Percentiles rank a stretch among this genome's conserved stretches.
These are phyloP conservation scores for Siderastrea siderea DNA, from an alignment of 92 coral and sea anemone genomes.

Conservation along the genomic window DNA sequence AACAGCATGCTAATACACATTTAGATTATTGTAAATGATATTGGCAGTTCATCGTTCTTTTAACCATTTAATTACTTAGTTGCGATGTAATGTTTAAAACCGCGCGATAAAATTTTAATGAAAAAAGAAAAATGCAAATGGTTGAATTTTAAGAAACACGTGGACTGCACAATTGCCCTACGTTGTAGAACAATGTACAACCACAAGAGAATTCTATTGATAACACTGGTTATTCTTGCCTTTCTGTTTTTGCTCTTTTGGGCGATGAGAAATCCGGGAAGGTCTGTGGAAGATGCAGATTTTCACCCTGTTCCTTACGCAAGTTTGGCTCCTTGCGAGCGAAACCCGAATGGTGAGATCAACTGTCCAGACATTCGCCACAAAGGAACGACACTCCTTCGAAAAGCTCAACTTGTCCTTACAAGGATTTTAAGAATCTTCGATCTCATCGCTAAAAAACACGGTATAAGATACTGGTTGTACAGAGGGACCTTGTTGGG, in stretches of 20 bases:
- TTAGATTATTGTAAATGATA: too few species aligned
- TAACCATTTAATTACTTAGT: too few species aligned
- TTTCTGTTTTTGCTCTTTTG: background rate
- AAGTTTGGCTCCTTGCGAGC: background rate
- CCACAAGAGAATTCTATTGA: background rate
- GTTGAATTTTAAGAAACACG: too few species aligned
- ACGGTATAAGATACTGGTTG: constrained; percentile 10
- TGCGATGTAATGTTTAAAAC: too few species aligned
- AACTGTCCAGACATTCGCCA: constrained; percentile 59
- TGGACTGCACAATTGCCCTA: too few species aligned
- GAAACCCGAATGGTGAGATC: background rate
- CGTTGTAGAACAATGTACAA: too few species aligned
- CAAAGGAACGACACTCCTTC: constrained; percentile 35
- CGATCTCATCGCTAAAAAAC: background rate
- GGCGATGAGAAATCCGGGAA: background rate
- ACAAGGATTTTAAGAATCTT: constrained; percentile 52
- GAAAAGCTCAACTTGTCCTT: constrained; percentile 43
- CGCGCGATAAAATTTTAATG: too few species aligned
- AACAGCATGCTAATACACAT: too few species aligned
- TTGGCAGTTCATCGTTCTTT: too few species aligned
- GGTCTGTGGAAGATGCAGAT: background rate
- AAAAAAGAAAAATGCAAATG: too few species aligned
- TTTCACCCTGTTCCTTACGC: background rate
- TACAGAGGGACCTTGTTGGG: too few species aligned
- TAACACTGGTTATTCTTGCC: constrained; percentile 3